Evolutionary conservation across 2,113 vertebrate genomes (phyloP).

Genomic region (Colistium nudipinnis): DNA sequence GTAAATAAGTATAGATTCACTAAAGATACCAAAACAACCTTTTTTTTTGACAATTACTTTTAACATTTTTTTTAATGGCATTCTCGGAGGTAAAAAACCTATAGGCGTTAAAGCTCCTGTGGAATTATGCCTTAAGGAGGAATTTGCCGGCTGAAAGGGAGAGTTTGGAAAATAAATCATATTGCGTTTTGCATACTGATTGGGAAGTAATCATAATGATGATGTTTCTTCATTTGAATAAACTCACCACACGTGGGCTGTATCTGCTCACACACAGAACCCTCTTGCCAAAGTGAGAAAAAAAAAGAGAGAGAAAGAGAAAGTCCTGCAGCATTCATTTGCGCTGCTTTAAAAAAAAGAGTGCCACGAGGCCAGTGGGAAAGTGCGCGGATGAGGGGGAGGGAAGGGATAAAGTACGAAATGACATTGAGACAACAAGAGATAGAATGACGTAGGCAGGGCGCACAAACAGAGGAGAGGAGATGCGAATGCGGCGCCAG

Average conservation of each 20-base stretch:
- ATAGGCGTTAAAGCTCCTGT: too few species aligned
- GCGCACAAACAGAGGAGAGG: background rate
- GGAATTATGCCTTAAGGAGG: too few species aligned
- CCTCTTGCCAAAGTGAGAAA: background rate
- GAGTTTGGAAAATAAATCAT: too few species aligned
- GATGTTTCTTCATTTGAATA: background rate
- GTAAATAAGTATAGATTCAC: too few species aligned
- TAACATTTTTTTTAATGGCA: too few species aligned
- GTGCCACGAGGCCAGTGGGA: background rate
- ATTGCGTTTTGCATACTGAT: too few species aligned
- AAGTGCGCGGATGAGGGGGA: background rate
- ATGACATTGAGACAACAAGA: conserved; percentile 18
- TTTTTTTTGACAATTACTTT: too few species aligned
- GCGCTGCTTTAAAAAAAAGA: conserved; percentile 13
- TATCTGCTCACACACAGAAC: background rate
- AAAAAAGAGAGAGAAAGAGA: conserved; percentile 1
- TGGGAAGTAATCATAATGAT: too few species aligned
- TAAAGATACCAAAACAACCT: too few species aligned
- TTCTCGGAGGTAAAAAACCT: too few species aligned
- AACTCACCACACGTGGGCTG: background rate
- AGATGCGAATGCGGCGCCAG: conserved; percentile 1
- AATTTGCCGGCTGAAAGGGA: too few species aligned
- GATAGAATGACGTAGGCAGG: background rate
- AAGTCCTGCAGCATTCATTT: conserved; percentile 15
- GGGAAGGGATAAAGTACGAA: conserved; percentile 1